Base-by-base conservation (phyloP, 2,797 vertebrate species). In the Manis javanica region DNA sequence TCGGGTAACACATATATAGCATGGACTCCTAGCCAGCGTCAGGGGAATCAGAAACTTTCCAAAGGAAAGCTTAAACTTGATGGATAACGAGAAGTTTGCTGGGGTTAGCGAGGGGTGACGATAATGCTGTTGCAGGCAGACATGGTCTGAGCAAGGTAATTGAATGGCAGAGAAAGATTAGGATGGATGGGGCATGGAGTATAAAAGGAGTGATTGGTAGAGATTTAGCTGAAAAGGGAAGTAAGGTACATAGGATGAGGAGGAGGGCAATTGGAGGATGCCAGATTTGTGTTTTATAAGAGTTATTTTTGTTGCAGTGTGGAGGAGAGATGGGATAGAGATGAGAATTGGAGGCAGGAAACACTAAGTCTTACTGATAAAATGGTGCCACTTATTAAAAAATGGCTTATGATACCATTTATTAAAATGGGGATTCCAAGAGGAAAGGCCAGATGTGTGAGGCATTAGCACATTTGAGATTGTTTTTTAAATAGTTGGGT, bases 331-430 rank as follows among this genome's bases (percentile, higher is more conserved):
- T 90, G 39, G 15, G 42, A 31, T 19, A 59, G 57, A 94, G 13
- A 39, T 53, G 61, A 93, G 29, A 78, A 57, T 51, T 92, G 53
- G 69, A 63, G 66, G 24, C 34, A 24, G 59, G 93, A 82, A 69
- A 83, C 66, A 61, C 53, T 37, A 12, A 53, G 26, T 72, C 39
- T 88, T 55, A 61, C 53, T 83, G 75, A 78, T 74, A 34, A 78
- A 29, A 13, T 71, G 78, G 63, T 96, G n/a, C 9, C 42, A 68
- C 79, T 83, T 79, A 57, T 83, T 95, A 89, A 63, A 86, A 93
- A 92, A 64, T 71, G 83, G 14, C 74, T 75, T 7, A 26, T 34
- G n/a, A 11, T 46, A 37, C 8, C 34, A 0, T 68, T 82, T 90
- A 59, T 90, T 92, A 53, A 94, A 84, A 49, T 87, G 66, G n/a